phyloP scores from a whole-genome alignment of 2,888 invertebrate genomes.

The Aelia acuminata region DNA sequence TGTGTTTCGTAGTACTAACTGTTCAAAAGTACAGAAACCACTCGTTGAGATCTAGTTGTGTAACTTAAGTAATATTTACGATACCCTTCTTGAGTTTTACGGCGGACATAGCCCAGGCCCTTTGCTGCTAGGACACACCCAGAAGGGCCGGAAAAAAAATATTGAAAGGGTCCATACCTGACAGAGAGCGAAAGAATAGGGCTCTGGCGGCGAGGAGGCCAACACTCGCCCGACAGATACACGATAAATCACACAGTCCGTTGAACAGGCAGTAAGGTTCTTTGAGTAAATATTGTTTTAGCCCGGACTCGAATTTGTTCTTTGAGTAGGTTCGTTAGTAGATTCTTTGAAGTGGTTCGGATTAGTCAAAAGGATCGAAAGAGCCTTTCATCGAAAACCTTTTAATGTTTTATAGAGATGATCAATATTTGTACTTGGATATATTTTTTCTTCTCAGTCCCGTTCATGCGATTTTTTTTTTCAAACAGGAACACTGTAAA shows the following conservation, averaged over 20 bases:
- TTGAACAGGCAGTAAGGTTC: not conserved
- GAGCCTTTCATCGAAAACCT: not conserved
- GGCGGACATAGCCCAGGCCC: not conserved
- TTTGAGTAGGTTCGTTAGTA: slow-evolving; percentile 18
- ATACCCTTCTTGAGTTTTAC: not conserved
- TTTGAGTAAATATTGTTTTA: slow-evolving; percentile 17
- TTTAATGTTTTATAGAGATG: not conserved
- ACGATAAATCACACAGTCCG: slow-evolving; percentile 15
- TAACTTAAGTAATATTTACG: not conserved
- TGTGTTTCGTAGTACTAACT: not conserved
- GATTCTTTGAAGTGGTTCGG: slow-evolving; percentile 18
- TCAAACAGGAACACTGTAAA: no score
- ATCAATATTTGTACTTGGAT: not conserved
- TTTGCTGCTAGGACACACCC: not conserved
- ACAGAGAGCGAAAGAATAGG: not conserved
- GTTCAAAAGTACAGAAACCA: not conserved
- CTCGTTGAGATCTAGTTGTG: not conserved
- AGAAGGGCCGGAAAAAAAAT: not conserved
- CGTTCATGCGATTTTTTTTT: not conserved
- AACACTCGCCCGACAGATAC: not conserved
- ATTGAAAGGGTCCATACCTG: slow-evolving; percentile 4
- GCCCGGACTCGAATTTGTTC: not conserved
- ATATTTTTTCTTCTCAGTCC: no score
- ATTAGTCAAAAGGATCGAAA: not conserved
- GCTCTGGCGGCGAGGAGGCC: not conserved